phyloP scores from a whole-genome alignment of 2,888 invertebrate species.

The Agriotes lineatus region DNA sequence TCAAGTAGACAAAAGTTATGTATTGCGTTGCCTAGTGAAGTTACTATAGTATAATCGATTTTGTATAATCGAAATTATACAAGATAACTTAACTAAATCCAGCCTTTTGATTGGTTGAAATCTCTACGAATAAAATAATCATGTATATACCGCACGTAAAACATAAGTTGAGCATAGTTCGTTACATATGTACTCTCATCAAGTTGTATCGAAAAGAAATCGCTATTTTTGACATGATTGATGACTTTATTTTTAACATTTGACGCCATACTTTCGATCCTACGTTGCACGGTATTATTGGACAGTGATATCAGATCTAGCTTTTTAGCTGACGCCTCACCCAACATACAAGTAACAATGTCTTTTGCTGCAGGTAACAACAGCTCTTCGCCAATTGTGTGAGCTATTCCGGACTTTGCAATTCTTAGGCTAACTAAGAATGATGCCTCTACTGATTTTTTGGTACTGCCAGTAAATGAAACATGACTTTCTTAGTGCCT shows the following conservation, averaged over 20 bases:
- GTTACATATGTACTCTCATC: conserved; percentile 10
- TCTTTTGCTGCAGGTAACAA: conserved; percentile 17
- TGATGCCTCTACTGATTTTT: conserved; percentile 21
- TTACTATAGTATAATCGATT: no score
- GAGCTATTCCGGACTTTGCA: conserved; percentile 20
- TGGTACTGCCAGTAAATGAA: conserved; percentile 5
- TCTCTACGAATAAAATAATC: no score
- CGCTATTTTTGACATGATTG: background rate
- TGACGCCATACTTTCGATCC: conserved; percentile 16
- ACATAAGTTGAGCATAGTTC: conserved; percentile 5
- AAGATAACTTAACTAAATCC: no score
- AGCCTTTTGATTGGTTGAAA: no score
- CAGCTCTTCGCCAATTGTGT: conserved; percentile 11
- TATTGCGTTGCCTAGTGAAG: no score
- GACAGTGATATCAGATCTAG: conserved; percentile 15
- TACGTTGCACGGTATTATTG: conserved; percentile 10
- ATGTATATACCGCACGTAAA: background rate
- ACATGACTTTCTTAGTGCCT: conserved; percentile 14
- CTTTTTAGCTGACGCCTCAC: background rate
- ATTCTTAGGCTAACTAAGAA: conserved; percentile 15
- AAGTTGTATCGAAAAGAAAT: conserved; percentile 8
- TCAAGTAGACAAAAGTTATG: no score
- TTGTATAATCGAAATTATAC: no score
- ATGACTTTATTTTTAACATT: conserved; percentile 11
- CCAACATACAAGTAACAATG: background rate